A percentile compares a stretch with the other conserved stretches of the same genome.
Evolutionary conservation across 2,888 invertebrate species (phyloP).

Genomic region (Mesoligia furuncula): DNA sequence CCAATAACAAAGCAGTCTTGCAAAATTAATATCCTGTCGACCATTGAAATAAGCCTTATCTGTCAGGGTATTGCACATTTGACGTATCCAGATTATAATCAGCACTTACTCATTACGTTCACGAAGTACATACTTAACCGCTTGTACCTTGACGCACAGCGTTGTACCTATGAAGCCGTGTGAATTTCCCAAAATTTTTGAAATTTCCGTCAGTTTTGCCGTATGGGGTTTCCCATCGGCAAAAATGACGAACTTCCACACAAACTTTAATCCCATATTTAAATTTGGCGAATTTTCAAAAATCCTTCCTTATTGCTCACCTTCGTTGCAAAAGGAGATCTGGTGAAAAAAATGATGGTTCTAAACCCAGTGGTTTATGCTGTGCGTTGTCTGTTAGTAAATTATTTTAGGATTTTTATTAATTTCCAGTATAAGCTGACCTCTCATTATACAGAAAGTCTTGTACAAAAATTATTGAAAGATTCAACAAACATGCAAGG

Average conservation of each 20-base stretch:
- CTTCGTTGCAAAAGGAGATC: background rate
- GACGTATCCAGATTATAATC: constrained; percentile 4
- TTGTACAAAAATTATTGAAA: background rate
- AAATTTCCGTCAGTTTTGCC: too few relatives aligned
- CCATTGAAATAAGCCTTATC: constrained; percentile 25
- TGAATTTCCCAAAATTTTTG: background rate
- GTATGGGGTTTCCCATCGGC: background rate
- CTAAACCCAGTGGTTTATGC: background rate
- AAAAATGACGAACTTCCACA: background rate
- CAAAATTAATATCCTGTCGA: constrained; percentile 23
- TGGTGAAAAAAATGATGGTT: background rate
- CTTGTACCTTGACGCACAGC: background rate
- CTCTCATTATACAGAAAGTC: background rate
- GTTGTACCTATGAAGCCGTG: background rate
- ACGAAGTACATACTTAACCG: background rate
- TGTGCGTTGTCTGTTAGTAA: background rate
- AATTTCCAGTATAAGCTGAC: background rate
- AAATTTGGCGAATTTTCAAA: background rate
- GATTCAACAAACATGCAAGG: background rate
- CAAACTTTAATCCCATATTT: background rate
- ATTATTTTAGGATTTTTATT: background rate
- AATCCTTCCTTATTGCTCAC: too few relatives aligned
- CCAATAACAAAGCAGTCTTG: background rate
- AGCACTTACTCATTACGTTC: constrained; percentile 11
- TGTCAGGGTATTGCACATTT: constrained; percentile 3